Evolutionary conservation across 2,113 vertebrate genomes (phyloP), one percentile per base, ranked within the genome.

Genomic region (Bostrychus sinensis): DNA sequence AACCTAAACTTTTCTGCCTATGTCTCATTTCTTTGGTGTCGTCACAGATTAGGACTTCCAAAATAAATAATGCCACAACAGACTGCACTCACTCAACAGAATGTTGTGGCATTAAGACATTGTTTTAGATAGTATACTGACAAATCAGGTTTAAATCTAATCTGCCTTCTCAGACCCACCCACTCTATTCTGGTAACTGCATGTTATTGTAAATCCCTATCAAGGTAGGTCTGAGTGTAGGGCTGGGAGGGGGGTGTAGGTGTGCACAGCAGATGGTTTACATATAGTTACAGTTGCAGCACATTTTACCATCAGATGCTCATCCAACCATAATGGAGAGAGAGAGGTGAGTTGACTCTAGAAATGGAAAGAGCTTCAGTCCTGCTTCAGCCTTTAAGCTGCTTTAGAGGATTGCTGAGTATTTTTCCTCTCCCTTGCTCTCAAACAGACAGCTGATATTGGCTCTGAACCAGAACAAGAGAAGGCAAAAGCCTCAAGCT

Each of bases 361-460:
- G 74, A 87, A 86, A 88, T 81, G 77, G 80, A 91, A 82, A 86
- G 57, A 65, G 77, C 84, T 78, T 87, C 80, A 66, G 80, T 78
- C 83, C 60, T 58, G 67, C 84, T 88, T 87, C 87, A 92, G 89
- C 88, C 80, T 83, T 87, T 92, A 91, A 92, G 90, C 91, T 90
- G 89, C 90, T 92, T 92, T 89, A 88, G 79, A 73, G 86, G 88
- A 91, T 90, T 89, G 82, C 84, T 72, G 78, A 70, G 72, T 80
- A 79, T 80, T 88, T 87, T 82, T 72, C 58, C 62, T 80, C 66
- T 85, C 55, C 46, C 74, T 72, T 54, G 23, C 66, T 80, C 77
- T 82, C 72, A 83, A 86, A 76, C 79, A 84, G 80, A 86, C 77
- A 69, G 86, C 78, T 84, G 65, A 85, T 82, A 74, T 77, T 73